Conservation (phyloP, 2,888 invertebrate genomes). For the Doris montereyensis region DNA sequence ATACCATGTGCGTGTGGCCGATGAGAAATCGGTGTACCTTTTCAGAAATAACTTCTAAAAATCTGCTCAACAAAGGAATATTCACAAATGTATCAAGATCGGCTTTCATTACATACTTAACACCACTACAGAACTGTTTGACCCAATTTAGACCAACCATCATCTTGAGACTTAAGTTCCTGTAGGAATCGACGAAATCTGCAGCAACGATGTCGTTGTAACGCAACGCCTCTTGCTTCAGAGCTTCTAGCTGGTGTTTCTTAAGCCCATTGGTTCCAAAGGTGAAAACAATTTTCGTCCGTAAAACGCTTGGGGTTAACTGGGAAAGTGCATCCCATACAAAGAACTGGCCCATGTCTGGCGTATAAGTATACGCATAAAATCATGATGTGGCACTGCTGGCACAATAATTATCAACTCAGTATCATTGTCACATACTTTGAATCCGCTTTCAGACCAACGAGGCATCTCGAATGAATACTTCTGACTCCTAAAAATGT, state of each 20-base stretch:
- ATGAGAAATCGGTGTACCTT: conserved; percentile 11
- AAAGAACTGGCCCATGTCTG: conserved; percentile 49
- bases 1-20: conserved; percentile 46
- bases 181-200: conserved; percentile 37
- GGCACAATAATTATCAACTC: conserved; percentile 51
- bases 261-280: conserved; percentile 45
- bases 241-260: not conserved
- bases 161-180: conserved; percentile 39
- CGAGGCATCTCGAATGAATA: not conserved
- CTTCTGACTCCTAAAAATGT: not conserved
- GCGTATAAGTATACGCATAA: conserved; percentile 48
- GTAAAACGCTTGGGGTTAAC: conserved; percentile 32
- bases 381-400: conserved; percentile 43
- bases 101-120: conserved; percentile 19
- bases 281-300: conserved; percentile 48
- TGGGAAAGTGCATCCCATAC: conserved; percentile 47
- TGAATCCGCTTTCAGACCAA: not conserved
- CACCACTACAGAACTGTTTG: conserved; percentile 7
- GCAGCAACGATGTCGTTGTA: conserved; percentile 32
- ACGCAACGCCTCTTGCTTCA: not conserved
- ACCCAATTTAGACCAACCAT: conserved; percentile 33
- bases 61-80: conserved; percentile 29
- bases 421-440: not conserved
- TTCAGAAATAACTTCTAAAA: not conserved
- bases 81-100: conserved; percentile 40